Base-by-base conservation (phyloP, 1,140 invertebrate species). In the Pseudoatta argentina region DNA sequence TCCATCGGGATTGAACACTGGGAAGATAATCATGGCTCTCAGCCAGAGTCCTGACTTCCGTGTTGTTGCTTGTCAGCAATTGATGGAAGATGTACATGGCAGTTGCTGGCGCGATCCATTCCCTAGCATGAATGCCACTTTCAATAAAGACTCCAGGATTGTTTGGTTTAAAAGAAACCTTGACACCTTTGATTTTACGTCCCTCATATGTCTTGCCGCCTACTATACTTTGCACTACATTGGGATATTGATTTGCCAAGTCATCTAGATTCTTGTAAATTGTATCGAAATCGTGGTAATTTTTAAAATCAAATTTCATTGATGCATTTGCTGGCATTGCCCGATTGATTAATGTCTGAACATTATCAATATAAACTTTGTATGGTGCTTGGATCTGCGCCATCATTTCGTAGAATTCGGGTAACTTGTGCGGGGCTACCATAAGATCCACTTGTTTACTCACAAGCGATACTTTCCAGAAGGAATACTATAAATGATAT, bases 41-140 rank as follows among this genome's bases (percentile, higher is more conserved):
- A 44, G 39, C 39, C 39, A 44, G 10, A 44, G 39, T 3, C 39
- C 39, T 44, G 39, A 44, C 10, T 8, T 44, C 10, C 39, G 10
- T 44, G 39, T 44, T 12, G 39, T 12, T 44, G 39, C 39, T 44
- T 44, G 39, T 44, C 39, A 44, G 2, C 39, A 44, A 44, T 44
- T 44, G 39, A 44, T 44, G 39, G 3, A 51, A 16, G 14, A 51
- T 51, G 10, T 44, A 44, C 39, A 44, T 44, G 7, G 8, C 39
- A 44, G 39, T 44, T 44, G 39, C 39, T 16, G 48, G 12, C 14
- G 96, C 95, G 5, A 98, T 96, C 98, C 98, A 98, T 94, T 98
- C 97, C 63, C 97, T 95, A 0, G 97, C 97, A 92, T 98, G 97
- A 27, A 97, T 97, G 78, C 97, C 95, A 85, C 64, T 30, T 6